Evolutionary conservation across 2,797 vertebrate species (phyloP), one percentile per base, ranked within the genome.

Genomic region (Chelon labrosus): DNA sequence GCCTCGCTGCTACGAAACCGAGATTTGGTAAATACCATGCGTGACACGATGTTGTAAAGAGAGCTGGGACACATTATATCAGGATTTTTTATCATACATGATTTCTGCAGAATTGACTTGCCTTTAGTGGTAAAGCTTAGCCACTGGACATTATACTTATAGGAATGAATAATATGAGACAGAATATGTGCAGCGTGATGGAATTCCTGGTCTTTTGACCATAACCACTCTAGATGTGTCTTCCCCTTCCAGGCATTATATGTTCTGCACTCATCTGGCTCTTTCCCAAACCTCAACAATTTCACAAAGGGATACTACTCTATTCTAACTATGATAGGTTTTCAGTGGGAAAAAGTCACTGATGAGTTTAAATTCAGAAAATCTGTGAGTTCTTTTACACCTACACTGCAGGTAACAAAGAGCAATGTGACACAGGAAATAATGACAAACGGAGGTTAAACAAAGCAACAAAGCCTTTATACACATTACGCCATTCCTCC

Each of bases 401-500:
- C 71, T 73, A 76, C 73, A 84, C 80, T 77, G 73, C 68, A 82
- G 84, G 83, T 74, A 84, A 90, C 67, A 91, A 87, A 87, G 75
- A 85, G 66, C 56, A 31, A 81, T 65, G 75, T 73, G 80, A 83
- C 51, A 68, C 75, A 79, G 39, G 78, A 92, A 91, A 89, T 78
- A 89, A 88, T 88, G 80, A 88, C 83, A 91, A 83, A 73, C 59
- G 38, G 71, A 86, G 87, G 85, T 89, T 88, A 88, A 89, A 91
- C 89, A 94, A 89, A 94, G 87, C 73, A 85, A 85, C 88, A 90
- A 85, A 90, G 89, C 80, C 79, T 82, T 87, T 84, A 79, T 87
- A 85, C 87, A 85, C 87, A 80, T 89, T 85, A 88, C 64, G 65
- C 73, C 76, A 79, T 90, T 91, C 75, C 89, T 80, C 75, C 85